Evolutionary conservation across 1,140 invertebrate genomes (phyloP).

Genomic region (Cotesia vestalis): DNA sequence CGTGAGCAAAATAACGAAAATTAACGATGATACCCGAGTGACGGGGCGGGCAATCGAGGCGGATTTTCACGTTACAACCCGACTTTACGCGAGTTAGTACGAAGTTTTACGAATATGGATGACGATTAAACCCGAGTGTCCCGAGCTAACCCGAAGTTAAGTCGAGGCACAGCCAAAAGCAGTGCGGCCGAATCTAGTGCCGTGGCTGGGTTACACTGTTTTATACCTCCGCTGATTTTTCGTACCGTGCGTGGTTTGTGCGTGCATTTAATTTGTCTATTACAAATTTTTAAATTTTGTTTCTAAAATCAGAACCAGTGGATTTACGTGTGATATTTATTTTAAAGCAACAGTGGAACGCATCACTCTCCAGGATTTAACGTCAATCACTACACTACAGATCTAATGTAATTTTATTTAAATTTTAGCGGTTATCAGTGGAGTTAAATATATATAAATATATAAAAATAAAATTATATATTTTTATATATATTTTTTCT

Average conservation of each 20-base stretch:
- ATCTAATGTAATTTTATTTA: too few relatives aligned
- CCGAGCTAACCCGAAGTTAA: conserved; percentile 35
- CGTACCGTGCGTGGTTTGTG: conserved; percentile 21
- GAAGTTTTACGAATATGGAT: not conserved
- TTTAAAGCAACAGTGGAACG: not conserved
- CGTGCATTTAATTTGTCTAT: conserved; percentile 2
- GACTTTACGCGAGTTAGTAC: not conserved
- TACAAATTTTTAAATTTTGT: not conserved
- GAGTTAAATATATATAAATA: not conserved
- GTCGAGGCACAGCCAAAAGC: conserved; percentile 35
- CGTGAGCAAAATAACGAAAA: conserved; percentile 13
- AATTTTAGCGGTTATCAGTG: too few relatives aligned
- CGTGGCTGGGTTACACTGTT: conserved; percentile 41
- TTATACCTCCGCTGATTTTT: conserved; percentile 5
- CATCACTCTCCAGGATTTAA: not conserved
- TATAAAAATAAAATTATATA: not conserved
- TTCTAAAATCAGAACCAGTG: not conserved
- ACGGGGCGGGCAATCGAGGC: conserved; percentile 28
- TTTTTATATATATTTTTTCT: not conserved
- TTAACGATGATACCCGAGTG: conserved; percentile 32
- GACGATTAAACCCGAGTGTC: conserved; percentile 29
- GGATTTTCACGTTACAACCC: conserved; percentile 1
- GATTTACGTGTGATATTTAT: conserved; percentile 2
- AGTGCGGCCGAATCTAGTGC: conserved; percentile 43
- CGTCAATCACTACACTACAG: too few relatives aligned